Percentiles rank a stretch among this genome's conserved stretches.
phyloP scores from a whole-genome alignment of 64 coral and sea anemone genomes.

The Stichodactyla mertensii region DNA sequence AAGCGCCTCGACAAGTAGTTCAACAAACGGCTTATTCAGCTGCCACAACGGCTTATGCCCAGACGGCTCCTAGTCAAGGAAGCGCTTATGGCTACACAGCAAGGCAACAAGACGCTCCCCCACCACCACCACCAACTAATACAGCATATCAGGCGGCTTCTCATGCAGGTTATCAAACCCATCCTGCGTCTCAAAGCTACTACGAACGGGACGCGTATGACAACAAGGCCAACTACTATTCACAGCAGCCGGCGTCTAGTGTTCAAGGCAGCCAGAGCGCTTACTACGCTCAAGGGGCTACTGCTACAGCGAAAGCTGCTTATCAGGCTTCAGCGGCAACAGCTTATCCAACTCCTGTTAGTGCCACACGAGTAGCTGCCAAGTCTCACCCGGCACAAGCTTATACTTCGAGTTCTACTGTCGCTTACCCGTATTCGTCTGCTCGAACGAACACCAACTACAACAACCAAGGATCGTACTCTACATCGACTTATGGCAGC shows the following conservation, averaged over 20 bases:
- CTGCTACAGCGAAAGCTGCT: conserved; percentile 64
- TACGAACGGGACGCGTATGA: conserved; percentile 90
- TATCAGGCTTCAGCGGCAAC: conserved; percentile 73
- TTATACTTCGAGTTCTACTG: conserved; percentile 82
- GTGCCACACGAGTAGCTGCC: conserved; percentile 50
- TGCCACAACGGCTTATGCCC: conserved; percentile 61
- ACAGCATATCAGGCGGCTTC: conserved; percentile 60
- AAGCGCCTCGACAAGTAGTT: conserved; percentile 62
- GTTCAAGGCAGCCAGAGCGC: conserved; percentile 73
- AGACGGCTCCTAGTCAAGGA: conserved; percentile 51
- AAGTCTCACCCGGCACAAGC: conserved; percentile 92
- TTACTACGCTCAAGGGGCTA: conserved; percentile 81
- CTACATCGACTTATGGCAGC: conserved; percentile 67
- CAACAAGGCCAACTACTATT: conserved; percentile 78
- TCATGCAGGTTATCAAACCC: conserved; percentile 73
- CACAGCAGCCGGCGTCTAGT: conserved; percentile 68
- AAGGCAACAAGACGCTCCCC: conserved; percentile 92
- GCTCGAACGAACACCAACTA: conserved; percentile 67
- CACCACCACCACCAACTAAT: conserved; percentile 86
- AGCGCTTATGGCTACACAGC: conserved; percentile 98
- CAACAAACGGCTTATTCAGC: conserved; percentile 76
- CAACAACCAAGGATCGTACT: conserved; percentile 62
- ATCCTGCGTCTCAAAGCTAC: conserved; percentile 69
- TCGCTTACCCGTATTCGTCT: conserved; percentile 71
- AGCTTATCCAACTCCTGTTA: conserved; percentile 72